Evolutionary conservation across 35 echinoderm and acorn worm genomes (phyloP), one percentile per base, ranked within the genome.

Genomic region (Anneissia japonica): DNA sequence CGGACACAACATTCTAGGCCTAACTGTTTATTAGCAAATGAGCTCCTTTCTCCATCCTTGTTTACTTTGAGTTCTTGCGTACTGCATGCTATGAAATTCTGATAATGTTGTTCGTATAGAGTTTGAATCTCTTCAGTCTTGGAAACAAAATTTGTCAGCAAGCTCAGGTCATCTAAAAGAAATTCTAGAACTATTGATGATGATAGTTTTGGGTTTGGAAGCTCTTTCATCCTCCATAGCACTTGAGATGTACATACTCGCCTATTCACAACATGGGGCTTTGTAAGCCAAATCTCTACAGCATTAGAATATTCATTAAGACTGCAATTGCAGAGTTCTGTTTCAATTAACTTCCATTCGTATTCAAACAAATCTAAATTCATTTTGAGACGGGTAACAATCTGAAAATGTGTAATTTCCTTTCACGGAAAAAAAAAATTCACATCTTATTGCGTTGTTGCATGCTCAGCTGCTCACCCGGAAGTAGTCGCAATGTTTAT

Each of bases 191-290:
- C n/a, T 64, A 12, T 64, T 13, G 12, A 64, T 77, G 76, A 17
- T 37, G 3, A 6, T 37, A 77, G 2, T 77, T 34, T 35, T 34
- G 76, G 31, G 36, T 37, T 37, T 35, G 76, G 32, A 77, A 37
- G 4, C 76, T 77, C 32, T 35, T 77, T 77, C n/a, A n/a, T n/a
- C 26, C 51, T 64, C 51, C 51, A 64, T 64, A 64, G 26, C 19
- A 64, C 26, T 64, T 64, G 51, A 37, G 88, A 72, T 1, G 77
- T 88, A 17, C 78, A 51, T 6, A 94, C 32, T 37, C 92, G 77
- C 3, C 88, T 84, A 83, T 94, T 90, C n/a, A 94, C 82, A 78
- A 94, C 92, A 28, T 94, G 92, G 30, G 92, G 92, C 88, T 94
- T 94, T 56, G 46, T 28, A 36, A 90, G 38, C 92, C 92, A 94